Conservation (phyloP, 2,797 vertebrate genomes). For the Poeciliopsis gracilis region DNA sequence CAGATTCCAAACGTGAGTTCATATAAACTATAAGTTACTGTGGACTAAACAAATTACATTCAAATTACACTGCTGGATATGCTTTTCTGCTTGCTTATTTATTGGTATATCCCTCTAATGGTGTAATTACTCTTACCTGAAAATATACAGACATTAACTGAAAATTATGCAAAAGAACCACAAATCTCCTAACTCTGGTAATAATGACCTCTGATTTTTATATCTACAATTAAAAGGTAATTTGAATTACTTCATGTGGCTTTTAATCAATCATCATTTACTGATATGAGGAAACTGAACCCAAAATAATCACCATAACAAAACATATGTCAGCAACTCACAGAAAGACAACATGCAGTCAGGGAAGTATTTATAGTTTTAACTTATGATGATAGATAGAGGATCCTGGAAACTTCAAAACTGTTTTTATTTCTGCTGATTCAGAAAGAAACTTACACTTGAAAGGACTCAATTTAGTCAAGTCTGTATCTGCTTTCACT, state of each 20-base stretch:
- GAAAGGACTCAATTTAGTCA: slow-evolving; percentile 53
- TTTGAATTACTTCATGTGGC: background rate
- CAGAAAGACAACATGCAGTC: background rate
- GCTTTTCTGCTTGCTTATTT: background rate
- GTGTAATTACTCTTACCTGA: background rate
- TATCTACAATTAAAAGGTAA: background rate
- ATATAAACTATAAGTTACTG: background rate
- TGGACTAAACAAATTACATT: background rate
- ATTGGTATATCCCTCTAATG: background rate
- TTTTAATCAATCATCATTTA: background rate
- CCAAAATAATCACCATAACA: background rate
- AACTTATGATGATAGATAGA: background rate
- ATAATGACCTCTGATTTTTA: background rate
- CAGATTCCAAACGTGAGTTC: background rate
- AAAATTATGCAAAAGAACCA: background rate
- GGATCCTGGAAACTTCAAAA: slow-evolving; percentile 22
- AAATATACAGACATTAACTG: background rate
- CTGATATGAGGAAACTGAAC: background rate
- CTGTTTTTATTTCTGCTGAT: slow-evolving; percentile 26
- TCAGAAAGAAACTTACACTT: slow-evolving; percentile 31
- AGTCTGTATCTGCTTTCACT: slow-evolving; percentile 57
- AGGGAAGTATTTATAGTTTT: background rate
- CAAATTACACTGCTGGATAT: background rate
- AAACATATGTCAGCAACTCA: background rate
- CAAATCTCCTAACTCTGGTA: background rate